phyloP scores from a whole-genome alignment of 23 tunicate species.

The Phallusia fumigata region DNA sequence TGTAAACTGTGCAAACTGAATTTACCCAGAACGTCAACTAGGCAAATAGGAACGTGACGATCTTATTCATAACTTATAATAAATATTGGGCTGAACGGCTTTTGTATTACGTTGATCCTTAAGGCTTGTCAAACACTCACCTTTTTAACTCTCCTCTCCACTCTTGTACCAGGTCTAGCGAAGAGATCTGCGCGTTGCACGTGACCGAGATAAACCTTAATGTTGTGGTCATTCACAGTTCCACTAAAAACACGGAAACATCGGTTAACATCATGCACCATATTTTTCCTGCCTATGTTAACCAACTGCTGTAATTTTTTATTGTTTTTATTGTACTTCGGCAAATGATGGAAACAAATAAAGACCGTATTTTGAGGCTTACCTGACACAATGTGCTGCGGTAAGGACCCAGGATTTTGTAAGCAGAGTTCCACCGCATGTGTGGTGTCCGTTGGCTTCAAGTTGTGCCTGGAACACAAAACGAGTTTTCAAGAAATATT shows the following conservation, averaged over 20 bases:
- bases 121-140: too few relatives aligned
- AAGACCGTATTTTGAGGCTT: background rate
- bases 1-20: too few relatives aligned
- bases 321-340: too few relatives aligned
- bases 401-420: conserved; percentile 4
- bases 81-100: too few relatives aligned
- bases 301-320: too few relatives aligned
- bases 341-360: background rate
- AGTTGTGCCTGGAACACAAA: background rate
- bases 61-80: too few relatives aligned
- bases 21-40: too few relatives aligned
- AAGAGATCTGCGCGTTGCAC: background rate
- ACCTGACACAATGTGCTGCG: conserved; percentile 5
- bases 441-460: background rate
- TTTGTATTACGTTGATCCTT: too few relatives aligned
- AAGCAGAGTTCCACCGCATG: conserved; percentile 21
- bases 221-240: background rate
- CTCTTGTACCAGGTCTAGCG: background rate
- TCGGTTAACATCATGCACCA: too few relatives aligned
- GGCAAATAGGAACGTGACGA: too few relatives aligned
- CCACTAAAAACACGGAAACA: background rate
- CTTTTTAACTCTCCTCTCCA: background rate
- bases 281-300: too few relatives aligned
- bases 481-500: background rate
- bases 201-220: conserved; percentile 19